Conservation (phyloP, 2,888 invertebrate species). For the Melanostoma scalare region DNA sequence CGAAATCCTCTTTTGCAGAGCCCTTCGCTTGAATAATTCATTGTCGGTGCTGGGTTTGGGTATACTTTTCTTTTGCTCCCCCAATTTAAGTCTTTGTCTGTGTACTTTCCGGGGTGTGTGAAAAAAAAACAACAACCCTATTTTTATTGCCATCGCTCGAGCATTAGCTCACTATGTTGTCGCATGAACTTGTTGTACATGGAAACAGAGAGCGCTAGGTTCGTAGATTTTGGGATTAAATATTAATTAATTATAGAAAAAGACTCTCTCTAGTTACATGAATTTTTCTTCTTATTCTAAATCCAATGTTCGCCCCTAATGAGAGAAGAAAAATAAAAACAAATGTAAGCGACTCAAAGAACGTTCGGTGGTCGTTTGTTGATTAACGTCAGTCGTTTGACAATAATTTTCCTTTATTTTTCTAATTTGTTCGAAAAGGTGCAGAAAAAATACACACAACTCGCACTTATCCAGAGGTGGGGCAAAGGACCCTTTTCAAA, state of each 20-base stretch:
- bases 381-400: constrained; percentile 50
- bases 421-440: constrained; percentile 42
- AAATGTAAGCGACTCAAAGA: background rate
- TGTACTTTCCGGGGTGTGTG: constrained; percentile 4
- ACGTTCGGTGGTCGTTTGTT: constrained; percentile 33
- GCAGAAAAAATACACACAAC: background rate
- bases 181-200: too few relatives aligned
- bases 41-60: constrained; percentile 9
- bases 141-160: constrained; percentile 37
- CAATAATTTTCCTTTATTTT: constrained; percentile 47
- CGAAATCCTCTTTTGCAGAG: constrained; percentile 26
- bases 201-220: too few relatives aligned
- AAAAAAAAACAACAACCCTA: constrained; percentile 21
- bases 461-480: constrained; percentile 14
- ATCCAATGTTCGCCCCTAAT: background rate
- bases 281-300: background rate
- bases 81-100: constrained; percentile 1
- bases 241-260: too few relatives aligned
- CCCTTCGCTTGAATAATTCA: constrained; percentile 50
- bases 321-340: background rate
- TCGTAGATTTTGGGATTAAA: too few relatives aligned
- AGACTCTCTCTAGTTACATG: background rate
- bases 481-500: constrained; percentile 16
- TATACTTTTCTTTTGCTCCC: constrained; percentile 6
- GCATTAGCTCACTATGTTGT: too few relatives aligned